phyloP scores from a whole-genome alignment of 2,888 invertebrate genomes.

The Nudaria mundana region DNA sequence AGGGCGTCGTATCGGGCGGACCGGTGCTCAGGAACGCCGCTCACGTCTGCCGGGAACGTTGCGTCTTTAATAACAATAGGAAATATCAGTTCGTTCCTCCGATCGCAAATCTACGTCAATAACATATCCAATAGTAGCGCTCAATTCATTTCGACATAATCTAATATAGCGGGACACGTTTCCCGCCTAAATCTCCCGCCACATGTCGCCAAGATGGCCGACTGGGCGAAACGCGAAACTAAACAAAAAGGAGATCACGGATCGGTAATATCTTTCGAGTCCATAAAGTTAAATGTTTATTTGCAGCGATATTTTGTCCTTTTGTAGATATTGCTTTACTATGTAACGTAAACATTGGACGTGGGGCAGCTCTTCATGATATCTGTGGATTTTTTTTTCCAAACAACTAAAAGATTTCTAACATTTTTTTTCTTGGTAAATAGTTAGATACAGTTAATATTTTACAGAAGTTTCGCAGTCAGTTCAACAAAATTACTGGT shows the following conservation, averaged over 20 bases:
- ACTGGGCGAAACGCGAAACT: slow-evolving; percentile 71
- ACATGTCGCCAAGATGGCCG: slow-evolving; percentile 82
- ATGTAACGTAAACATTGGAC: slow-evolving; percentile 48
- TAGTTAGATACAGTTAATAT: slow-evolving; percentile 25
- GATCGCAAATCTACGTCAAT: slow-evolving; percentile 82
- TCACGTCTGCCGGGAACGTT: slow-evolving; percentile 68
- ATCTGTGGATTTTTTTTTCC: slow-evolving; percentile 29
- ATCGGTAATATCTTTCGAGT: slow-evolving; percentile 81
- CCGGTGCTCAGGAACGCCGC: slow-evolving; percentile 52
- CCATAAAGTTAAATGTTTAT: slow-evolving; percentile 81
- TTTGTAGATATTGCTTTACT: slow-evolving; percentile 76
- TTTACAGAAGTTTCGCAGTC: slow-evolving; percentile 23
- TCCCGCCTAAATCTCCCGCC: slow-evolving; percentile 80
- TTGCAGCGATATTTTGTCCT: slow-evolving; percentile 80
- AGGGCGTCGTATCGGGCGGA: slow-evolving; percentile 66
- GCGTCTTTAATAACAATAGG: slow-evolving; percentile 79
- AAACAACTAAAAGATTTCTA: slow-evolving; percentile 18
- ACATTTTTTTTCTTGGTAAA: slow-evolving; percentile 15
- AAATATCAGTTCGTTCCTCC: slow-evolving; percentile 81
- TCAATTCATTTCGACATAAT: slow-evolving; percentile 81
- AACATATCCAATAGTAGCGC: slow-evolving; percentile 81
- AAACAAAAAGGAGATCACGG: slow-evolving; percentile 81
- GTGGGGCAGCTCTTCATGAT: slow-evolving; percentile 33
- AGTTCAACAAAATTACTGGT: slow-evolving; percentile 23
- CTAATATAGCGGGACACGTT: slow-evolving; percentile 79